Evolutionary conservation across 2,113 vertebrate species (phyloP).

Genomic region (Gavia stellata): DNA sequence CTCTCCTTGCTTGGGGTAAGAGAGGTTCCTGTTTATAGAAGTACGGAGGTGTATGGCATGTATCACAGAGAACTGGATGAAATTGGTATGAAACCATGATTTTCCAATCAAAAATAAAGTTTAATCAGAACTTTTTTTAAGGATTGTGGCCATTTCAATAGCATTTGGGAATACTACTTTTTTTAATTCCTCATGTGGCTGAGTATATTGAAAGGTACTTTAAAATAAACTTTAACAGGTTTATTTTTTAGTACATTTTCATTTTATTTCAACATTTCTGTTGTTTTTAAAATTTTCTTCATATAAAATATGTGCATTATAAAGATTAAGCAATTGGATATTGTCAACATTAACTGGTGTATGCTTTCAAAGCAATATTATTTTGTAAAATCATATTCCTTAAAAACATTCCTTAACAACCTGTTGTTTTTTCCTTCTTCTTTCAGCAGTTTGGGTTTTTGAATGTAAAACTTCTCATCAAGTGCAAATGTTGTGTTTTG

Average conservation of each 20-base stretch:
- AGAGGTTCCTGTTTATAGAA: not conserved
- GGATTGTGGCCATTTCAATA: not conserved
- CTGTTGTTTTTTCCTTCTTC: not conserved
- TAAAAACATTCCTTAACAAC: not conserved
- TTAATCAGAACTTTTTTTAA: not conserved
- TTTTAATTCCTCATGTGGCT: not conserved
- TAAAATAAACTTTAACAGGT: not conserved
- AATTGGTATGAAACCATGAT: not conserved
- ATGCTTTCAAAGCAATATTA: not conserved
- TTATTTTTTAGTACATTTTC: not conserved
- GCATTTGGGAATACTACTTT: not conserved
- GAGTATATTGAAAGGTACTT: not conserved
- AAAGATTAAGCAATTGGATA: not conserved
- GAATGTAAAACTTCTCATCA: not conserved
- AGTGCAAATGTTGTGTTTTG: not conserved
- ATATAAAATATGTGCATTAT: not conserved
- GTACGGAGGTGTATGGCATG: too few relatives aligned
- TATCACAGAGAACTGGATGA: not conserved
- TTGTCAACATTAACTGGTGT: not conserved
- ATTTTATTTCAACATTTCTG: not conserved
- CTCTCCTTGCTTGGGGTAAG: not conserved
- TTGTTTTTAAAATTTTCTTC: not conserved
- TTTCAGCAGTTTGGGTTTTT: not conserved
- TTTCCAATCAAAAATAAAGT: not conserved
- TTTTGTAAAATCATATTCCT: not conserved